A percentile compares a stretch with the other conserved stretches of the same genome.
phyloP scores from a whole-genome alignment of 2,797 vertebrate genomes.

The Gymnothorax javanicus region DNA sequence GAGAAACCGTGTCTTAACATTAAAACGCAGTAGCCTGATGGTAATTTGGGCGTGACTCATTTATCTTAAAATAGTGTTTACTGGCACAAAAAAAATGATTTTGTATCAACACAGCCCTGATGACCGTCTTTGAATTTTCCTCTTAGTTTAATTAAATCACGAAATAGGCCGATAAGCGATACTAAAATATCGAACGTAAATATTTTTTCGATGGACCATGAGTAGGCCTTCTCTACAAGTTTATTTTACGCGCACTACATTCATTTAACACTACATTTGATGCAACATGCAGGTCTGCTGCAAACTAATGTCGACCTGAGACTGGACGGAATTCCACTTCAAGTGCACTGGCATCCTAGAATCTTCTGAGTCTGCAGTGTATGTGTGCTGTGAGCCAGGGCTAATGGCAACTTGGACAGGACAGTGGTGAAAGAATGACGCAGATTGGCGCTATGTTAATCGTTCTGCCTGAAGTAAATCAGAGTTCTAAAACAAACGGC shows the following conservation, averaged over 20 bases:
- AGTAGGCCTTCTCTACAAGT: too few relatives aligned
- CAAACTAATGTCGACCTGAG: not conserved
- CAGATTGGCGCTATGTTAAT: not conserved
- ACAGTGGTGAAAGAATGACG: not conserved
- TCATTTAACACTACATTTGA: not conserved
- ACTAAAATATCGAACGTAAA: too few relatives aligned
- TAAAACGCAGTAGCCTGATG: too few relatives aligned
- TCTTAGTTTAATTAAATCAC: not conserved
- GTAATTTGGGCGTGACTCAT: too few relatives aligned
- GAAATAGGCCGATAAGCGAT: not conserved
- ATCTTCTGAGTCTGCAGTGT: not conserved
- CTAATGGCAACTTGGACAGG: not conserved
- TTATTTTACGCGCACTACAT: too few relatives aligned
- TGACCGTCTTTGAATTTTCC: conserved; percentile 20
- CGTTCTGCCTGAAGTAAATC: not conserved
- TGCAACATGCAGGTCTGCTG: not conserved
- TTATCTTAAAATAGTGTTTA: too few relatives aligned
- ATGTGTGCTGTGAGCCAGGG: too few relatives aligned
- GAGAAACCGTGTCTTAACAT: too few relatives aligned
- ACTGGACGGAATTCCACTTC: not conserved
- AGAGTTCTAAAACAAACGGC: not conserved
- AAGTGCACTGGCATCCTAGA: not conserved
- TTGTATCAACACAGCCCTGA: too few relatives aligned
- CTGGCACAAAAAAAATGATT: too few relatives aligned
- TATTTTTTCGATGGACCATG: too few relatives aligned